Evolutionary conservation across 2,888 invertebrate species (phyloP), one percentile per base, ranked within the genome.

Genomic region (Barypeithes pellucidus): DNA sequence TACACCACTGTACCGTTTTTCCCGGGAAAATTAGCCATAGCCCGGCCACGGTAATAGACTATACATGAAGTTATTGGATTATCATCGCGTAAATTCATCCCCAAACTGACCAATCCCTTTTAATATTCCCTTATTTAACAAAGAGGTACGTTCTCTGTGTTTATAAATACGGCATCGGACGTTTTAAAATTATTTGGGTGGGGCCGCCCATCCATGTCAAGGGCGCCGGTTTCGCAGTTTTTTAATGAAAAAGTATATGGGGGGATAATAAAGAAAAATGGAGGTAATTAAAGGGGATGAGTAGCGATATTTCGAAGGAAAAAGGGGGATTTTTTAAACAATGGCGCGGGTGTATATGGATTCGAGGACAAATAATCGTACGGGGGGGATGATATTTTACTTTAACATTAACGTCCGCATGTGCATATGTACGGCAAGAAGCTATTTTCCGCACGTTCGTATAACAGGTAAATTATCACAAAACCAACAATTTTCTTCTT

Each of bases 31-130:
- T 69, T 36, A 61, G 69, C 70, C 75, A 63, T 72, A 60, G 61
- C 60, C 61, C 18, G 20, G 22, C 63, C 29, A 33, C 47, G 63
- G 67, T 54, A 67, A 67, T 67, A 67, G 62, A 73, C 77, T 66
- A 59, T 77, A 77, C 80, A 79, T 80, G 78, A 79, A 79, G 78
- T 77, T 81, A 81, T 79, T 80, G 79, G 81, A 76, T 79, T 79
- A 77, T 76, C 75, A 7, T 29, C 29, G 75, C 78, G 77, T 73
- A 75, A 79, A 80, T 78, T 79, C 79, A 80, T 24, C 73, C 74
- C 73, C 68, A 57, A 41, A 41, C 75, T 67, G 76, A 77, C 80
- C 80, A 77, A 78, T 79, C 81, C 80, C 74, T 76, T 73, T 70
- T 76, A 70, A 75, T 75, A 63, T 67, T 65, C 75, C 73, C 75